Evolutionary conservation across 2,113 vertebrate species (phyloP).

Genomic region (Papio anubis): DNA sequence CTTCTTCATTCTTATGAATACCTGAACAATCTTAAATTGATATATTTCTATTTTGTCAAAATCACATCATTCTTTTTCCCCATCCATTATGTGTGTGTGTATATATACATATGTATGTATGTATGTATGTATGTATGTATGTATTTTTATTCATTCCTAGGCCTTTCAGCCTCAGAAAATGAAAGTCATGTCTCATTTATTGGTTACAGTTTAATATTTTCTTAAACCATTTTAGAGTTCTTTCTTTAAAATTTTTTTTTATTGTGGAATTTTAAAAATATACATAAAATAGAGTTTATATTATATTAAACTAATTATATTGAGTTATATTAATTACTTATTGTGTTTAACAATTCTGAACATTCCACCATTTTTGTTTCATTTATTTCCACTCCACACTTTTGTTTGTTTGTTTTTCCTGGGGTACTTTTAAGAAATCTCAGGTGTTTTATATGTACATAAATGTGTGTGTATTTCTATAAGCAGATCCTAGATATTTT

Average conservation of each 20-base stretch:
- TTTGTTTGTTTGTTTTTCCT: background rate
- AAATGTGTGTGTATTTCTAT: background rate
- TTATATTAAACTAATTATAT: slow-evolving; percentile 1
- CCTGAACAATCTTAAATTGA: slow-evolving; percentile 18
- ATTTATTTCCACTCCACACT: background rate
- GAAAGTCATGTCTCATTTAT: background rate
- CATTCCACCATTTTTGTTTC: background rate
- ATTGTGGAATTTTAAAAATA: slow-evolving; percentile 2
- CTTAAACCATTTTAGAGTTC: background rate
- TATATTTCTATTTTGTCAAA: slow-evolving; percentile 2
- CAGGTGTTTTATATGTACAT: background rate
- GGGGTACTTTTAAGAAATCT: slow-evolving; percentile 31
- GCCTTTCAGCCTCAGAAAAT: slow-evolving; percentile 8
- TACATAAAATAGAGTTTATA: background rate
- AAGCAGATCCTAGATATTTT: background rate
- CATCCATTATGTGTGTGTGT: background rate
- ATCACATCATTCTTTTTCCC: slow-evolving; percentile 7
- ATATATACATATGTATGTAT: background rate
- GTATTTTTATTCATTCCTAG: background rate
- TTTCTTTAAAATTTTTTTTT: background rate
- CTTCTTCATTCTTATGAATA: background rate
- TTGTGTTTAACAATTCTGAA: background rate
- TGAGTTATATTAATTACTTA: slow-evolving; percentile 13
- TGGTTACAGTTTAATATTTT: slow-evolving; percentile 14
- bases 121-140: background rate